Conservation (phyloP, 2,888 invertebrate species). For the Neria commutata region DNA sequence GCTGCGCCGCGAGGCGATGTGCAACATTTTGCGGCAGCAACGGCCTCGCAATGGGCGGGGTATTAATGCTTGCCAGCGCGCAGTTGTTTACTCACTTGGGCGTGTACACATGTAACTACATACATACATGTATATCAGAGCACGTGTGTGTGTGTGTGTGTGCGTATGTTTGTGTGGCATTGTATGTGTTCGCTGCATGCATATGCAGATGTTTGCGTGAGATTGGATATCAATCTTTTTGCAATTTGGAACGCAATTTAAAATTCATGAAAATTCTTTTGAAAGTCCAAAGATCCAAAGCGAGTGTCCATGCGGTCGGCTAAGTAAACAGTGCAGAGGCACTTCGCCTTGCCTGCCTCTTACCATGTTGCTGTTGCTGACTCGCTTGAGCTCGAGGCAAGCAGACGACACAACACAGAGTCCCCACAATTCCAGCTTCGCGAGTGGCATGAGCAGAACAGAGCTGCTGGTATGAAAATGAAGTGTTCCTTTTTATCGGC, state of each 20-base stretch:
- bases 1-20: conserved; percentile 7
- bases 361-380: too few relatives aligned
- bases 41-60: background rate
- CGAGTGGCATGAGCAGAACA: too few relatives aligned
- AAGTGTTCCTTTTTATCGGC: too few relatives aligned
- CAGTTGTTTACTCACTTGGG: conserved; percentile 14
- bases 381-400: too few relatives aligned
- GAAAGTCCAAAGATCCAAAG: conserved; percentile 46
- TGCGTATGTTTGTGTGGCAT: conserved; percentile 6
- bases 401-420: too few relatives aligned
- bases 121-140: conserved; percentile 19
- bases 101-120: too few relatives aligned
- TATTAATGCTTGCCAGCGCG: background rate
- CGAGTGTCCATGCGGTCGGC: conserved; percentile 8
- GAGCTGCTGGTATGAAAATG: too few relatives aligned
- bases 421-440: too few relatives aligned
- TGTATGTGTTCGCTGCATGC: conserved; percentile 3
- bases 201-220: conserved; percentile 47
- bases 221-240: conserved; percentile 59
- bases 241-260: conserved; percentile 58
- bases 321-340: conserved; percentile 2
- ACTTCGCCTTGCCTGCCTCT: background rate
- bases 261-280: conserved; percentile 59
- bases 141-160: conserved; percentile 31
- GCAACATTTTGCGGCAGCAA: background rate